Evolutionary conservation across 2,113 vertebrate species (phyloP), one percentile per base, ranked within the genome.

Genomic region (Prochilodus magdalenae): DNA sequence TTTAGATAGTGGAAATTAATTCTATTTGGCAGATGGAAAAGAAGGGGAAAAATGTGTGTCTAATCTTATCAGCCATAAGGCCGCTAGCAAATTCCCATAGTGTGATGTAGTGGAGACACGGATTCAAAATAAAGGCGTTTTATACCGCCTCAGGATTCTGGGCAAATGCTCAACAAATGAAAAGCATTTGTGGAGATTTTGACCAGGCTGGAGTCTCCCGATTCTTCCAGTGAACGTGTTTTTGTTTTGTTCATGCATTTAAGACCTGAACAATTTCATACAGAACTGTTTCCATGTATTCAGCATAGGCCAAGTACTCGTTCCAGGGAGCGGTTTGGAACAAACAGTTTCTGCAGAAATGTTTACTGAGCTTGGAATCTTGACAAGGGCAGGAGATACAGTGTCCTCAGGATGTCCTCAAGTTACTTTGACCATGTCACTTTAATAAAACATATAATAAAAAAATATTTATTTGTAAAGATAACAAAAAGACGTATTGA

Each of bases 1-100:
- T 51, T 57, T 10, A 51, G 11, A 49, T 44, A 30, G 29, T 5
- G 44, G 24, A 49, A 70, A 27, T 70, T 69, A 66, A 83, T 79
- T 16, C 27, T 63, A 26, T 57, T 62, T 47, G 29, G 44, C 55
- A 65, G 55, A n/a, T 15, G 77, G 36, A 49, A 75, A 81, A 83
- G 62, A 85, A 83, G 26, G 81, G 4, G 51, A 53, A 36, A 70
- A 82, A 83, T 87, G 80, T 88, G 83, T 84, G 82, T 66, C 73
- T 76, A 82, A 80, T 73, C 70, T 80, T 70, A 73, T 83, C 72
- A 70, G 63, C 29, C 57, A 62, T 49, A 27, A 63, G 8, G 8
- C 62, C 69, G 47, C 13, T 16, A 12, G 55, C 47, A 29, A 70
- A 79, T 76, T 72, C 72, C 36, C 51, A 53, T 67, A 27, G 26